phyloP scores from a whole-genome alignment of 2,797 vertebrate species.

The Triplophysa bombifrons region DNA sequence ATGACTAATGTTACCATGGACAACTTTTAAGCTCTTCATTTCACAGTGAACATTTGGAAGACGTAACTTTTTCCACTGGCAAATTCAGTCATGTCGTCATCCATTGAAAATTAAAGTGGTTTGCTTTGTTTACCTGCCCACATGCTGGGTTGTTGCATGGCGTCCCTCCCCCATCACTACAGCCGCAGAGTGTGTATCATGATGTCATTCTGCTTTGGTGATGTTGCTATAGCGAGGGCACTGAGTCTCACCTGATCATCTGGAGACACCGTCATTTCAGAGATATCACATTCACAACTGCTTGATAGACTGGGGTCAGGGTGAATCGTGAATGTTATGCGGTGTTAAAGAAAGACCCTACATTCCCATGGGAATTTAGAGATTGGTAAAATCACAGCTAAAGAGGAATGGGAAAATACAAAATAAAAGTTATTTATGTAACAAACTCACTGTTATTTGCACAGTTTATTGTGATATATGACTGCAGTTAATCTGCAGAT shows the following conservation, averaged over 20 bases:
- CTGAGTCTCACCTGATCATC: conserved; percentile 34
- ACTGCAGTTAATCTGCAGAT: neutral
- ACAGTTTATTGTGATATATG: neutral
- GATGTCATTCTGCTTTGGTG: conserved; percentile 41
- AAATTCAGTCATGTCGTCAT: neutral
- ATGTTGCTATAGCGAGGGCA: conserved; percentile 51
- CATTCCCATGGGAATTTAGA: neutral
- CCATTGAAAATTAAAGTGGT: neutral
- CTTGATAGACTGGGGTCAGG: neutral
- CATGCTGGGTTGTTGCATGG: conserved; percentile 25
- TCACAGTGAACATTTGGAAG: neutral
- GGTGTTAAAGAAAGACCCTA: neutral
- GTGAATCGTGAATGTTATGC: conserved; percentile 5
- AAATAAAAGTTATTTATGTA: neutral
- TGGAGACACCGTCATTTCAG: neutral
- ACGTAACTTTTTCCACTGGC: neutral
- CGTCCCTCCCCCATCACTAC: conserved; percentile 6
- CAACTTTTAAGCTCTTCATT: neutral
- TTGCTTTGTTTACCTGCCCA: conserved; percentile 40
- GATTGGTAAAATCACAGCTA: neutral
- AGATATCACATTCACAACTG: conserved; percentile 29
- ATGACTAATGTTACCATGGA: neutral
- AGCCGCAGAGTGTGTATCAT: conserved; percentile 12
- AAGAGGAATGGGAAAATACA: neutral
- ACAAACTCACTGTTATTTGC: neutral